A percentile compares a stretch with the other conserved stretches of the same genome.
These are phyloP conservation scores for Halictus rubicundus DNA, from an alignment of 1,140 invertebrate genomes.

Conservation along the genomic window DNA sequence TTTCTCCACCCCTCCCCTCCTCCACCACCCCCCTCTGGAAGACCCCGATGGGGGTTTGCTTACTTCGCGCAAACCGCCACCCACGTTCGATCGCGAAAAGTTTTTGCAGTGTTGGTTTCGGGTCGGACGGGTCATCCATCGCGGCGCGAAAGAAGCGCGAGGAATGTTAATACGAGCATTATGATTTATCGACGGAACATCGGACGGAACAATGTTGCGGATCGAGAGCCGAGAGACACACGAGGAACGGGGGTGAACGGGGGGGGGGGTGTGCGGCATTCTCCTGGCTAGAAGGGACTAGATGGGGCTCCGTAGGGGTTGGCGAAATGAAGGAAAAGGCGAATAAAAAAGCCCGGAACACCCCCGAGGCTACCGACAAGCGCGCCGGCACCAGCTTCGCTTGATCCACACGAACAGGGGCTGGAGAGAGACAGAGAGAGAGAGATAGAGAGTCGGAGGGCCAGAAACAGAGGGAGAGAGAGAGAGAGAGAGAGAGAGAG, in stretches of 20 bases:
- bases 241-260: neutral
- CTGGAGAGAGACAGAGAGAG: neutral
- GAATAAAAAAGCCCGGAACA: conserved; percentile 62
- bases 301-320: conserved; percentile 48
- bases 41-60: conserved; percentile 20
- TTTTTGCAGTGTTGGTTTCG: conserved; percentile 44
- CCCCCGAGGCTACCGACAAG: conserved; percentile 57
- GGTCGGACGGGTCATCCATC: conserved; percentile 69
- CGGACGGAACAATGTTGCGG: conserved; percentile 62
- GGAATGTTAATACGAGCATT: conserved; percentile 80
- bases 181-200: conserved; percentile 79
- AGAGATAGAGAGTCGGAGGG: neutral
- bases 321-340: conserved; percentile 71
- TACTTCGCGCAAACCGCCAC: conserved; percentile 46
- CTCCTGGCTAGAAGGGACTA: conserved; percentile 18
- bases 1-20: neutral
- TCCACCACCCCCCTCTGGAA: neutral
- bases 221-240: neutral
- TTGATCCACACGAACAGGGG: conserved; percentile 17
- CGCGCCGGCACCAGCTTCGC: neutral
- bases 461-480: neutral
- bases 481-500: neutral
- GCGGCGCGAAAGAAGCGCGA: conserved; percentile 73
- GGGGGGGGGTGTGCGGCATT: conserved; percentile 12
- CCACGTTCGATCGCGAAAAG: conserved; percentile 43